phyloP scores from a whole-genome alignment of 2,888 invertebrate genomes.

The Pachymerium ferrugineum region DNA sequence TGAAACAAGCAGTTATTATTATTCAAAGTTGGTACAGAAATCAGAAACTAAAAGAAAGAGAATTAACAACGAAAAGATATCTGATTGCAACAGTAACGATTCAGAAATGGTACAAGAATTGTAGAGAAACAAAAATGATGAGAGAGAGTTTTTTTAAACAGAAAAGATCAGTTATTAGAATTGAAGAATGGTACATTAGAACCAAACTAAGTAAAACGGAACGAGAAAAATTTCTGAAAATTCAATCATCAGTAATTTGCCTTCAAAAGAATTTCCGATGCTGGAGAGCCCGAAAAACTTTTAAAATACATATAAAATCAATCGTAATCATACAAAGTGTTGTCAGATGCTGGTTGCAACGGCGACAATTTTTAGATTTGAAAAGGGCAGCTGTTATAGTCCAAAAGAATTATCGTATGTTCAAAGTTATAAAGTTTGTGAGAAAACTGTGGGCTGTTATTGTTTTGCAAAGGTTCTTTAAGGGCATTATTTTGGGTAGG shows the following conservation, averaged over 20 bases:
- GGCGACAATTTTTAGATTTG: not conserved
- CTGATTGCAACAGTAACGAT: too few relatives aligned
- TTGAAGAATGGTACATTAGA: not conserved
- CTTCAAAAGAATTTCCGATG: too few relatives aligned
- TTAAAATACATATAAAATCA: not conserved
- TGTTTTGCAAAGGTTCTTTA: not conserved
- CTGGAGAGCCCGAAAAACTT: too few relatives aligned
- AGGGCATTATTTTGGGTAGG: not conserved
- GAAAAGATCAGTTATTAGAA: not conserved
- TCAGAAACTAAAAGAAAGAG: not conserved
- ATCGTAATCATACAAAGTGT: not conserved
- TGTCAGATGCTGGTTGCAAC: not conserved
- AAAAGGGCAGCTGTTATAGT: not conserved
- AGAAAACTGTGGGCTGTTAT: not conserved
- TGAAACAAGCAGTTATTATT: not conserved
- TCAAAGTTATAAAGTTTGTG: not conserved
- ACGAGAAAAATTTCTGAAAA: too few relatives aligned
- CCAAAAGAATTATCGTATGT: not conserved
- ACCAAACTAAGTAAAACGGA: too few relatives aligned
- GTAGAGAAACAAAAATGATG: not conserved
- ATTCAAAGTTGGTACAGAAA: not conserved
- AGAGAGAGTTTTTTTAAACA: not conserved
- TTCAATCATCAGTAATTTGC: too few relatives aligned
- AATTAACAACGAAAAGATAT: conserved; percentile 36
- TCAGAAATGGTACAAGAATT: conserved; percentile 37